Evolutionary conservation across 2,797 vertebrate genomes (phyloP), one percentile per base, ranked within the genome.

Genomic region (Ciconia nigra): DNA sequence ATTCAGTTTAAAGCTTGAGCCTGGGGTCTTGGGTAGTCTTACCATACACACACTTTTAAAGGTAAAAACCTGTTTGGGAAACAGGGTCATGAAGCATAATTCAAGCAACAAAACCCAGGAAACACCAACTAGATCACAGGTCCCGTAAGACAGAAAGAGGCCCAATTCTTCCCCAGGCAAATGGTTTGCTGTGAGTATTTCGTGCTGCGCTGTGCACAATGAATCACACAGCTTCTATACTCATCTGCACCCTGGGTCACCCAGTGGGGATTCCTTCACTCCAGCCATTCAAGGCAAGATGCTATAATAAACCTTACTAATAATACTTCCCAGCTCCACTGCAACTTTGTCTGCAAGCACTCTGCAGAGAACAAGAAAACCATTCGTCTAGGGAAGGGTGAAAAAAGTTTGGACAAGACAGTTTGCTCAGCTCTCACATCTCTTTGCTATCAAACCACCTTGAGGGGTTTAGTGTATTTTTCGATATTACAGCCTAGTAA

Each of bases 231-330:
- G 90, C 47, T 94, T 86, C 85, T 87, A 10, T 54, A 49, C 85
- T 92, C 81, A 26, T 88, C 67, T 71, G 59, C 78, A 83, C 78
- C 59, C 94, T 5, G 57, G 93, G 95, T 97, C 95, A 96, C 95
- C 29, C 95, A 89, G 91, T 90, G 71, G 86, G 93, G 88, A 93
- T 95, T 93, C 90, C 93, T 95, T 91, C 59, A 58, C 57, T 87
- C 87, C 84, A 93, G 90, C 79, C 87, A 93, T 86, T 97, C 89
- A 94, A 74, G 82, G 61, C 31, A 1, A 94, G 76, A 89, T 91
- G 89, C 92, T 96, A 95, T 93, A 94, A 97, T 85, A 96, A 96
- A 96, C 84, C 82, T 83, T 95, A 83, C 96, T 97, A 96, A 94
- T 96, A 96, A 97, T 97, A 97, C 82, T 83, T 83, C 31, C 51